Evolutionary conservation across 2,888 invertebrate genomes (phyloP), one percentile per base, ranked within the genome.

Genomic region (Drosophila siamana): DNA sequence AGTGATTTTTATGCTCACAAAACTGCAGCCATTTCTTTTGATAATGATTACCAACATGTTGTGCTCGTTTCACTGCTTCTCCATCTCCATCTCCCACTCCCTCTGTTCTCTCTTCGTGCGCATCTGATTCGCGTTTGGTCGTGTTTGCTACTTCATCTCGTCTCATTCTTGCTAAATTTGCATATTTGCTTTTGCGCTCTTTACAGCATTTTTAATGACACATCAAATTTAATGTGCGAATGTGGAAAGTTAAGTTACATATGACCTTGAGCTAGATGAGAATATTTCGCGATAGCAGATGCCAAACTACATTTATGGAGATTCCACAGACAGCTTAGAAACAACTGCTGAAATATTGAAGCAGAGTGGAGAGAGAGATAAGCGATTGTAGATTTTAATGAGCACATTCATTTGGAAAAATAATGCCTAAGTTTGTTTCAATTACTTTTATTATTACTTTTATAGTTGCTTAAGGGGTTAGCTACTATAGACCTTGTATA

Each of bases 161-260:
- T 52, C 26, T 41, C 26, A 24, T 56, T 56, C 46, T 48, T 36
- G 15, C 30, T 19, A 48, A 66, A 69, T 78, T 57, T 69, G 62
- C 80, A 66, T 74, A 47, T 70, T 68, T 64, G 44, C 59, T 44
- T 67, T 74, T 30, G 22, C 56, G 19, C 54, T 61, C 55, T 84
- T 78, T 78, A 79, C 72, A 61, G 22, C 61, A 22, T 30, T 79
- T 80, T 86, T 83, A 83, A 86, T 86, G 80, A 41, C 63, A 67
- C 69, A 61, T 77, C 71, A 81, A 81, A 83, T 68, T 80, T 83
- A 65, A 86, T 71, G 74, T 57, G 41, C 28, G 41, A 24, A 30
- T 52, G 41, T 61, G 46, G 43, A 61, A 61, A 60, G 55, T 48
- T 65, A 43, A 50, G 19, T 52, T 43, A 59, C 38, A 46, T 11